These are phyloP conservation scores for Trematocara variabile DNA, from an alignment of 2,113 vertebrate genomes.

Conservation along the genomic window DNA sequence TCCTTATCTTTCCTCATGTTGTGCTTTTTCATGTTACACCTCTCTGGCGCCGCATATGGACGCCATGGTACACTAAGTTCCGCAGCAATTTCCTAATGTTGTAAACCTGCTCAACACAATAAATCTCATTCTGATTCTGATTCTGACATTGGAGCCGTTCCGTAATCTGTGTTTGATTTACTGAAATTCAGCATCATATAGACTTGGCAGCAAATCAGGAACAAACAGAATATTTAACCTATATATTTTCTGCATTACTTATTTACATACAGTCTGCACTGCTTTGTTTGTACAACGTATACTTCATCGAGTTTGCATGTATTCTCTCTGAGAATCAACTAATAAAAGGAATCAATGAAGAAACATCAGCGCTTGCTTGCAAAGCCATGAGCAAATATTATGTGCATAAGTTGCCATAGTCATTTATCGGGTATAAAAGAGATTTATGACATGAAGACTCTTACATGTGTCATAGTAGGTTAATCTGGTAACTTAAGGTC, in stretches of 20 bases:
- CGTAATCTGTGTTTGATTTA: background rate
- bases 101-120: too few species aligned
- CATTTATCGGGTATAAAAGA: background rate
- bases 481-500: background rate
- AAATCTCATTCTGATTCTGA: too few species aligned
- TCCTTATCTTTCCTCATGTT: too few species aligned
- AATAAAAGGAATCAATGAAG: background rate
- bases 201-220: background rate
- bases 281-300: background rate
- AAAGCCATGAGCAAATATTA: background rate
- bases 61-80: too few species aligned
- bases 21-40: too few species aligned
- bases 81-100: too few species aligned
- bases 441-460: background rate
- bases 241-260: background rate
- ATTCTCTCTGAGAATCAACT: background rate
- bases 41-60: too few species aligned
- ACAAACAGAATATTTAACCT: background rate
- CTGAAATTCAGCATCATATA: background rate
- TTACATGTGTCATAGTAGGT: background rate
- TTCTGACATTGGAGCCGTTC: background rate
- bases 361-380: background rate
- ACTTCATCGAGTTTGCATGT: background rate
- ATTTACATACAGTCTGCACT: background rate
- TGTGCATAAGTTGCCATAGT: background rate